These are phyloP conservation scores for Antennarius maculatus DNA, from an alignment of 2,797 vertebrate genomes.

Conservation along the genomic window DNA sequence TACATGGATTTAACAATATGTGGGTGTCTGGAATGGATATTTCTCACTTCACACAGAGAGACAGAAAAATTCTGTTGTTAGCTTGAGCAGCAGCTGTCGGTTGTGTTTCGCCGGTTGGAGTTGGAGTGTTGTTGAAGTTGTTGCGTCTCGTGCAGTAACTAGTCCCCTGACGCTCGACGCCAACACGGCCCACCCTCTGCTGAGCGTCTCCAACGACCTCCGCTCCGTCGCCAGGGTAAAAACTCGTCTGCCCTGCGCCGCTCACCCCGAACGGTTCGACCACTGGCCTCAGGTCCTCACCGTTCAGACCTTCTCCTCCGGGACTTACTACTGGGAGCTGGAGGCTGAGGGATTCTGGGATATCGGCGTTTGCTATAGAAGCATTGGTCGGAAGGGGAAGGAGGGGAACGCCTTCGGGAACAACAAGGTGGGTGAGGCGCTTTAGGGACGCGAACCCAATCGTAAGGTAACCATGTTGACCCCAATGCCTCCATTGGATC, in stretches of 20 bases:
- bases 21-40: background rate
- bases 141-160: constrained; percentile 58
- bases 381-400: constrained; percentile 78
- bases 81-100: background rate
- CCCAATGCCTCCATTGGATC: background rate
- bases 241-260: constrained; percentile 58
- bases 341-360: constrained; percentile 83
- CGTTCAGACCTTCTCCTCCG: constrained; percentile 71
- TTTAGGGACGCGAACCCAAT: too few species aligned
- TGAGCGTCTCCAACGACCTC: constrained; percentile 77
- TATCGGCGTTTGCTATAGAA: constrained; percentile 75
- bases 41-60: background rate
- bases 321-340: constrained; percentile 82
- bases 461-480: too few species aligned
- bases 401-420: constrained; percentile 79
- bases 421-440: constrained; percentile 70
- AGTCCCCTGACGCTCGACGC: constrained; percentile 76
- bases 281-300: constrained; percentile 82
- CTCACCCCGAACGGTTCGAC: constrained; percentile 77
- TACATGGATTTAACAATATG: background rate
- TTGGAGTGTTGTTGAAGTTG: background rate
- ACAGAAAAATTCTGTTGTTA: background rate
- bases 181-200: constrained; percentile 77
- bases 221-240: constrained; percentile 68
- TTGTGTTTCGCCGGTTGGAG: background rate